Conservation (phyloP, 1,140 invertebrate genomes). For the Lamellibrachia luymesi region DNA sequence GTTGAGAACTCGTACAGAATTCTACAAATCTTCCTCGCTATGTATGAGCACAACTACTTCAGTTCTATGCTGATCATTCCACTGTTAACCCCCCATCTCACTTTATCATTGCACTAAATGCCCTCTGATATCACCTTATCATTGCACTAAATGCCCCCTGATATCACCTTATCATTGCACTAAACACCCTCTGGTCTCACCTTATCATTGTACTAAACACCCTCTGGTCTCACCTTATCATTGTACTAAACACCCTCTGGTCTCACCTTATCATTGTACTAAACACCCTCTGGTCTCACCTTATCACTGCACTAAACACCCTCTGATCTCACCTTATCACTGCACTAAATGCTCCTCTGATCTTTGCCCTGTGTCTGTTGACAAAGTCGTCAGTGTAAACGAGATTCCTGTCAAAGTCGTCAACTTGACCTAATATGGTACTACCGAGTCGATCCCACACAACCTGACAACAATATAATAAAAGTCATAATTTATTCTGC, state of each 20-base stretch:
- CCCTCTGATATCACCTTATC: background rate
- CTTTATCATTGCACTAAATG: too few relatives aligned
- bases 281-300: background rate
- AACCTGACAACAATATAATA: constrained; percentile 52
- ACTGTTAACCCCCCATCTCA: background rate
- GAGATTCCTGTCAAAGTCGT: constrained; percentile 74
- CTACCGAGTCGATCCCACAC: constrained; percentile 75
- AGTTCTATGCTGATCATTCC: background rate
- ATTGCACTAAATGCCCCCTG: background rate
- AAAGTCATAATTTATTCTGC: background rate
- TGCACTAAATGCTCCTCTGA: constrained; percentile 83
- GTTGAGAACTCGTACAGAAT: background rate
- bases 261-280: background rate
- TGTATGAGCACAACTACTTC: background rate
- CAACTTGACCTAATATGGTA: constrained; percentile 79
- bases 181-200: background rate
- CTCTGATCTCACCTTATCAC: constrained; percentile 62
- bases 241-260: background rate
- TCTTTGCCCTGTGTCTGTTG: constrained; percentile 76
- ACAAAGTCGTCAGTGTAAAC: constrained; percentile 91
- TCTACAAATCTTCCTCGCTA: background rate
- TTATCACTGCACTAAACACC: background rate
- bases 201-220: background rate
- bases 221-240: background rate
- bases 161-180: background rate